phyloP scores from a whole-genome alignment of 2,797 vertebrate genomes.

The Aldrovandia affinis region DNA sequence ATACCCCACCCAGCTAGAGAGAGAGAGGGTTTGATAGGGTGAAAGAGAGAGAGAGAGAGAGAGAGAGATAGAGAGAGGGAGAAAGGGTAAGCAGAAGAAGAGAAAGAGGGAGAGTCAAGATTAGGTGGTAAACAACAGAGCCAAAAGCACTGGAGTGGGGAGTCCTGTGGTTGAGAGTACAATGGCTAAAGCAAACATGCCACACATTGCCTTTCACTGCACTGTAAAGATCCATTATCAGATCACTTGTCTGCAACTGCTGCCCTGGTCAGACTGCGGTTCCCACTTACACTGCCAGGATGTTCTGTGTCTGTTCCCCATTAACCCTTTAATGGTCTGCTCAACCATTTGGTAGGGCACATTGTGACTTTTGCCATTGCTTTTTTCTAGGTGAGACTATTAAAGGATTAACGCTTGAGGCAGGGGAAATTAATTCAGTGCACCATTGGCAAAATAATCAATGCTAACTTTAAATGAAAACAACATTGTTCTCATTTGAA shows the following conservation, averaged over 20 bases:
- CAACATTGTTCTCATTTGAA: not conserved
- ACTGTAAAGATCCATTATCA: conserved; percentile 48
- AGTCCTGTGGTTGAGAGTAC: conserved; percentile 56
- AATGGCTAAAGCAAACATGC: conserved; percentile 69
- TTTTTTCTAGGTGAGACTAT: no score
- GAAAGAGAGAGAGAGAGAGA: not conserved
- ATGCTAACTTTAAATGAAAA: not conserved
- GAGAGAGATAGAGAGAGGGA: not conserved
- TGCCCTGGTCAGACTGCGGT: no score
- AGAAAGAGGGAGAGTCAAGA: not conserved
- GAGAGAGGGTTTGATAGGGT: conserved; percentile 3
- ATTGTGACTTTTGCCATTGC: no score
- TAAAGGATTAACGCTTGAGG: not conserved
- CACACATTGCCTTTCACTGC: conserved; percentile 38
- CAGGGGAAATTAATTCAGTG: not conserved
- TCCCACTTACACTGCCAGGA: not conserved
- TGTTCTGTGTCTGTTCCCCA: not conserved
- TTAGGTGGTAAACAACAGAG: conserved; percentile 42
- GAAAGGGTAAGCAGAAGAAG: not conserved
- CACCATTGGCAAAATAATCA: not conserved
- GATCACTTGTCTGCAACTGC: conserved; percentile 8
- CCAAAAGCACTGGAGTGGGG: conserved; percentile 29
- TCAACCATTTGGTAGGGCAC: no score
- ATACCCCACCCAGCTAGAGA: conserved; percentile 88
- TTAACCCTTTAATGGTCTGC: no score